Percentiles rank a stretch among this genome's conserved stretches.
phyloP scores from a whole-genome alignment of 2,888 invertebrate genomes.

The Drosophila prolongata region DNA sequence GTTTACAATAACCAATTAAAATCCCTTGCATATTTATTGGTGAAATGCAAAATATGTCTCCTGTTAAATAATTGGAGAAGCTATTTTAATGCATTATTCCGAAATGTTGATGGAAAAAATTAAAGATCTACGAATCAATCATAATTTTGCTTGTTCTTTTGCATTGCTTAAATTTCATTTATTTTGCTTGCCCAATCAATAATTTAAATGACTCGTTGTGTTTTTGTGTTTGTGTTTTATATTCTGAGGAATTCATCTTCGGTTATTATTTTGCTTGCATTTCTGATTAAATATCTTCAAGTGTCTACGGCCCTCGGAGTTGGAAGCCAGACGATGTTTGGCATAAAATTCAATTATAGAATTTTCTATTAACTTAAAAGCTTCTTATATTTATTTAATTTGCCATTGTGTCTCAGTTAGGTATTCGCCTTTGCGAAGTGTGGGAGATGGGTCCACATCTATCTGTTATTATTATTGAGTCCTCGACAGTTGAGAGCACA shows the following conservation, averaged over 20 bases:
- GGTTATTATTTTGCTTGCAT: slow-evolving; percentile 37
- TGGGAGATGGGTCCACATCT: slow-evolving; percentile 5
- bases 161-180: slow-evolving; percentile 21
- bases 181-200: slow-evolving; percentile 20
- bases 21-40: neutral
- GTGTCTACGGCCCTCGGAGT: slow-evolving; percentile 6
- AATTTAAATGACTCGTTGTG: slow-evolving; percentile 18
- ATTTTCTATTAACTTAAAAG: slow-evolving; percentile 75
- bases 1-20: slow-evolving; percentile 2
- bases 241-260: slow-evolving; percentile 15
- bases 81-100: slow-evolving; percentile 13
- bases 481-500: slow-evolving; percentile 9
- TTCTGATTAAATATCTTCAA: slow-evolving; percentile 35
- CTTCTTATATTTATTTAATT: slow-evolving; percentile 79
- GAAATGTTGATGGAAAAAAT: neutral
- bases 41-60: neutral
- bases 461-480: slow-evolving; percentile 48
- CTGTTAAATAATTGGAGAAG: neutral
- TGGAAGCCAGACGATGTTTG: slow-evolving; percentile 26
- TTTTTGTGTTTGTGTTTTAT: slow-evolving; percentile 1
- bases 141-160: neutral
- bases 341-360: slow-evolving; percentile 70
- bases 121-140: slow-evolving; percentile 5
- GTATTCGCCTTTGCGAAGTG: slow-evolving; percentile 21
- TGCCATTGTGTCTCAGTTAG: slow-evolving; percentile 57